Evolutionary conservation across 2,113 vertebrate genomes (phyloP).

Genomic region (Tetrax tetrax): DNA sequence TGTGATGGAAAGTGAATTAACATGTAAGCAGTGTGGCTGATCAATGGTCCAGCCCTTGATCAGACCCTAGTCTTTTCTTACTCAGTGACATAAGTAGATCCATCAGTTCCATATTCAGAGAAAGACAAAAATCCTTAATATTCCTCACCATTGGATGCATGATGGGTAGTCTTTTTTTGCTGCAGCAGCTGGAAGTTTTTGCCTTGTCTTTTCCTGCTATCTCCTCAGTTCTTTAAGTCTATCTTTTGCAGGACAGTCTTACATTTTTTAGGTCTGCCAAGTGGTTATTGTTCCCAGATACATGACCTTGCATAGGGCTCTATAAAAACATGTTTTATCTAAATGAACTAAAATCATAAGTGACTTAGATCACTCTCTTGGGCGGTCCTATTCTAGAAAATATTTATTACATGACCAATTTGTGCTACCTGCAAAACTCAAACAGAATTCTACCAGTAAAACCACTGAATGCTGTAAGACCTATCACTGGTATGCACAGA

Average conservation of each 20-base stretch:
- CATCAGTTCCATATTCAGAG: neutral
- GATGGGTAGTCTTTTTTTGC: neutral
- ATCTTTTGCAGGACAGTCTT: neutral
- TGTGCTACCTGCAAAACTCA: neutral
- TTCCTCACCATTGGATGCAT: neutral
- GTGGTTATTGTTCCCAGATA: neutral
- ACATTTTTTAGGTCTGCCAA: neutral
- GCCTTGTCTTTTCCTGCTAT: neutral
- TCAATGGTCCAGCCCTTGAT: neutral
- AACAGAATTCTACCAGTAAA: neutral
- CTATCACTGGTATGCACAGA: neutral
- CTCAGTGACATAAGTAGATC: neutral
- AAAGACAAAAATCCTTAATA: neutral
- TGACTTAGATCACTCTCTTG: neutral
- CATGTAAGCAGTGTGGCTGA: fast-evolving
- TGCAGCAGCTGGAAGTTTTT: neutral
- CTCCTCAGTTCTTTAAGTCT: neutral
- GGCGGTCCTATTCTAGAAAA: neutral
- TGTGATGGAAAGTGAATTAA: neutral
- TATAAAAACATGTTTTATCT: neutral
- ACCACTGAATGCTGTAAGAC: neutral
- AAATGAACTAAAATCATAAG: neutral
- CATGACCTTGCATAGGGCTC: neutral
- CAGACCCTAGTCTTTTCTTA: neutral
- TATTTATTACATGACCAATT: neutral